A percentile compares a stretch with the other conserved stretches of the same genome.
Evolutionary conservation across 2,888 invertebrate genomes (phyloP).

Genomic region (Drosophila limbata): DNA sequence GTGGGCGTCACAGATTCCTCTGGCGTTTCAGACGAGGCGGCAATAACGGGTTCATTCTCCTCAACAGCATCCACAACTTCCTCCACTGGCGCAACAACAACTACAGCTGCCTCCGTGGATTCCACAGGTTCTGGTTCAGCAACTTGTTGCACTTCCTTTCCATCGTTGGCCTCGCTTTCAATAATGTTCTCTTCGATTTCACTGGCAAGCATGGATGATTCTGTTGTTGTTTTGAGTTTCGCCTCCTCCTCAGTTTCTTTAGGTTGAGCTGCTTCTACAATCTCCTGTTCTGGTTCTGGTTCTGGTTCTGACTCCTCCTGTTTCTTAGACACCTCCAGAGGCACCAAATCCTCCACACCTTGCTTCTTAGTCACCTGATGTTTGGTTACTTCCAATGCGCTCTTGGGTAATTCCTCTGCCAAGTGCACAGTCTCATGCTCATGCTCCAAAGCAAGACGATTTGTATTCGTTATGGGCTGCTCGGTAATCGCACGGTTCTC

Average conservation of each 20-base stretch:
- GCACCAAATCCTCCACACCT: constrained; percentile 61
- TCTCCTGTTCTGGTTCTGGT: constrained; percentile 9
- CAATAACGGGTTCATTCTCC: constrained; percentile 22
- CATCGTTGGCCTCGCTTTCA: constrained; percentile 35
- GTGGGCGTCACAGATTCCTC: constrained; percentile 27
- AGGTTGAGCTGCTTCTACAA: background rate
- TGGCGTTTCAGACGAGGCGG: background rate
- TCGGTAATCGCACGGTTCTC: constrained; percentile 65
- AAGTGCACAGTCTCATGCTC: constrained; percentile 48
- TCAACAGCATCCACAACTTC: constrained; percentile 7
- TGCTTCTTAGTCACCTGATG: constrained; percentile 74
- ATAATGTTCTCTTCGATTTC: constrained; percentile 49
- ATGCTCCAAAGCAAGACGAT: constrained; percentile 56
- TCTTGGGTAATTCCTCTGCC: constrained; percentile 31
- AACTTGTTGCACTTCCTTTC: constrained; percentile 5
- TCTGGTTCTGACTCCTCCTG: constrained; percentile 7
- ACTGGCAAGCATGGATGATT: constrained; percentile 19
- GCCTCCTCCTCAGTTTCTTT: background rate
- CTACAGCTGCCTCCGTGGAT: constrained; percentile 30
- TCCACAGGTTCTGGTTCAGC: constrained; percentile 18
- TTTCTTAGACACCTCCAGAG: constrained; percentile 34
- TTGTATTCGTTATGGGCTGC: constrained; percentile 59
- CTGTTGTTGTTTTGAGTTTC: constrained; percentile 10
- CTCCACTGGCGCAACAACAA: constrained; percentile 16
- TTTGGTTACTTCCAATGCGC: constrained; percentile 57